Evolutionary conservation across 2,888 invertebrate species (phyloP).

Genomic region (Epistrophe grossulariae): DNA sequence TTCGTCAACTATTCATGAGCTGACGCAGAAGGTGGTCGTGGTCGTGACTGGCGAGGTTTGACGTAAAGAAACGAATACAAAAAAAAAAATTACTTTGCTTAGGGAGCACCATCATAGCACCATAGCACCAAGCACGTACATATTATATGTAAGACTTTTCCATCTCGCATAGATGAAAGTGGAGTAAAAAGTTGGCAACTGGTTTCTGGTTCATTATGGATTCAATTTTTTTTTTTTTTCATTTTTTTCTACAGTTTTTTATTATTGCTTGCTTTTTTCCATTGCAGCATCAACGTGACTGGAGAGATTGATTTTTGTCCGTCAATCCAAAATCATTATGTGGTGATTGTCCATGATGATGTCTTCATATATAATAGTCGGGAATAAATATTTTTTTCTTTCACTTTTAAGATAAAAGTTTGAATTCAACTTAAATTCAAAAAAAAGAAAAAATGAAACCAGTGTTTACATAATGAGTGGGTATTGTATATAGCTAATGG

Average conservation of each 20-base stretch:
- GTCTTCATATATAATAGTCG: neutral
- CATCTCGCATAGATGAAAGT: conserved; percentile 48
- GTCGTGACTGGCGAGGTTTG: conserved; percentile 12
- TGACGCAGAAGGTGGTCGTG: conserved; percentile 47
- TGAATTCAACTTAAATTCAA: neutral
- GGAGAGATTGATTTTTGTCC: conserved; percentile 36
- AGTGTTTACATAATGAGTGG: too few species aligned
- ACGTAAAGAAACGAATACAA: neutral
- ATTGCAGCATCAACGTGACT: conserved; percentile 70
- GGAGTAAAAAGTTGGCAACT: conserved; percentile 74
- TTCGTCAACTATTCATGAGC: conserved; percentile 65
- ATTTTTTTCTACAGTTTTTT: neutral
- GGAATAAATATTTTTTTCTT: neutral
- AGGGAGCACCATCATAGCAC: conserved; percentile 10
- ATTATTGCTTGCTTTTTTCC: conserved; percentile 22
- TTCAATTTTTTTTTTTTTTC: conserved; percentile 40
- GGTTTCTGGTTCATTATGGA: conserved; percentile 73
- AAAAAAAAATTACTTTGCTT: conserved; percentile 30
- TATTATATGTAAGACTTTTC: conserved; percentile 39
- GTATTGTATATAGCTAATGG: too few species aligned
- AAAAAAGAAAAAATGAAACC: neutral
- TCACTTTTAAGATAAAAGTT: neutral
- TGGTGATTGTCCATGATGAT: conserved; percentile 20
- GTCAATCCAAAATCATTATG: conserved; percentile 17
- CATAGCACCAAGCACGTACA: conserved; percentile 8